Conservation (phyloP, 2,113 vertebrate genomes). For the Myiopsitta monachus region DNA sequence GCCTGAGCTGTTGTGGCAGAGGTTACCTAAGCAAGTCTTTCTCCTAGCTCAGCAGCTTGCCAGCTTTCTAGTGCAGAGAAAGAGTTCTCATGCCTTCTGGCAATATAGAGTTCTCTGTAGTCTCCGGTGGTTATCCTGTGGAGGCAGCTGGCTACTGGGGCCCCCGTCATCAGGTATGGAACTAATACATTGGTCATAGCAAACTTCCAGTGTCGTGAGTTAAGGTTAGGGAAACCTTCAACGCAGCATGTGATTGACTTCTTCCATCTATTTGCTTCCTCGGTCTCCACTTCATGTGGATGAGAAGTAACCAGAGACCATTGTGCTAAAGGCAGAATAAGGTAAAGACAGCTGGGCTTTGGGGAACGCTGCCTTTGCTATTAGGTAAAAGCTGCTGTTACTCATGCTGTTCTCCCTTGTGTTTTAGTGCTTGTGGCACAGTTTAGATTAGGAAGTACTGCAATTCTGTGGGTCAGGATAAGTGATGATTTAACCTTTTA, state of each 20-base stretch:
- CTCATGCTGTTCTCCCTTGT: neutral
- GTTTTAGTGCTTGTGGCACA: neutral
- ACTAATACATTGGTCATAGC: no score
- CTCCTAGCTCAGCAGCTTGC: neutral
- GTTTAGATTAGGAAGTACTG: neutral
- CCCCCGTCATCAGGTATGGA: neutral
- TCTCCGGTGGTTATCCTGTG: neutral
- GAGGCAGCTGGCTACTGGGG: rapidly evolving
- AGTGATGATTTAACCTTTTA: constrained; percentile 35
- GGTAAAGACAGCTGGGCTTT: neutral
- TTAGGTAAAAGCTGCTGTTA: neutral
- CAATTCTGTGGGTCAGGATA: neutral
- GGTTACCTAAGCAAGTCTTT: neutral
- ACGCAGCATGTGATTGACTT: rapidly evolving
- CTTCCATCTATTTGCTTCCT: neutral
- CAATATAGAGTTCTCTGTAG: neutral
- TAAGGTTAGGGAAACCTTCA: neutral
- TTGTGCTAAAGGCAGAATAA: neutral
- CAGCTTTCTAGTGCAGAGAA: neutral
- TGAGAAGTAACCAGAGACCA: neutral
- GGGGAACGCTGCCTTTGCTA: neutral
- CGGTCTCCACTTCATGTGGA: neutral
- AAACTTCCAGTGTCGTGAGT: rapidly evolving
- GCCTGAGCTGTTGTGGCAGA: neutral
- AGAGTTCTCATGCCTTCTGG: neutral